A percentile compares a stretch with the other conserved stretches of the same genome.
Conservation (phyloP, 2,113 vertebrate genomes). For the Callospermophilus lateralis region DNA sequence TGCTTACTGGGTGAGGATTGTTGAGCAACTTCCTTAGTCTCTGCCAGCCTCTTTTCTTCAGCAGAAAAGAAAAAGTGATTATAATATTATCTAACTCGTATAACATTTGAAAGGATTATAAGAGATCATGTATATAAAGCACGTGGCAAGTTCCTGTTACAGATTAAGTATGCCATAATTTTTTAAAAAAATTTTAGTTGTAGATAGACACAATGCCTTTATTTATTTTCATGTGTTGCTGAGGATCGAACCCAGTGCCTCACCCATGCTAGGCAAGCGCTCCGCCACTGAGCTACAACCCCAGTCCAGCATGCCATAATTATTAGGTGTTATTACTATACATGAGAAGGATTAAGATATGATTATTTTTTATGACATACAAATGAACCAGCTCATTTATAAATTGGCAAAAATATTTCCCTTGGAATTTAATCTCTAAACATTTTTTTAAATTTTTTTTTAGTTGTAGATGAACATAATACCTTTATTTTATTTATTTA, state of each 20-base stretch:
- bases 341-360: neutral
- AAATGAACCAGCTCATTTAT: neutral
- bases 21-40: neutral
- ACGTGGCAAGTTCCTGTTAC: neutral
- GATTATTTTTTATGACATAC: slow-evolving; percentile 20
- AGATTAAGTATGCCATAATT: neutral
- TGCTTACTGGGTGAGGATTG: neutral
- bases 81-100: neutral
- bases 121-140: neutral
- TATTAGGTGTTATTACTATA: neutral
- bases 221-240: too few species aligned
- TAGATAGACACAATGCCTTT: too few species aligned
- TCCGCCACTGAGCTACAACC: too few species aligned
- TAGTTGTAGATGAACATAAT: too few species aligned
- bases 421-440: neutral
- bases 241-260: too few species aligned
- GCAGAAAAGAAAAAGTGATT: neutral
- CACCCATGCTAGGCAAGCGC: too few species aligned
- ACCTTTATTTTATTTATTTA: too few species aligned
- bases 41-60: neutral
- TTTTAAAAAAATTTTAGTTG: too few species aligned
- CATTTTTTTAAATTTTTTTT: neutral
- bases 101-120: slow-evolving; percentile 18
- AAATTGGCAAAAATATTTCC: neutral
- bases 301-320: neutral